A percentile compares a stretch with the other conserved stretches of the same genome.
Conservation (phyloP, 2,113 vertebrate genomes). For the Rhinopithecus roxellana region DNA sequence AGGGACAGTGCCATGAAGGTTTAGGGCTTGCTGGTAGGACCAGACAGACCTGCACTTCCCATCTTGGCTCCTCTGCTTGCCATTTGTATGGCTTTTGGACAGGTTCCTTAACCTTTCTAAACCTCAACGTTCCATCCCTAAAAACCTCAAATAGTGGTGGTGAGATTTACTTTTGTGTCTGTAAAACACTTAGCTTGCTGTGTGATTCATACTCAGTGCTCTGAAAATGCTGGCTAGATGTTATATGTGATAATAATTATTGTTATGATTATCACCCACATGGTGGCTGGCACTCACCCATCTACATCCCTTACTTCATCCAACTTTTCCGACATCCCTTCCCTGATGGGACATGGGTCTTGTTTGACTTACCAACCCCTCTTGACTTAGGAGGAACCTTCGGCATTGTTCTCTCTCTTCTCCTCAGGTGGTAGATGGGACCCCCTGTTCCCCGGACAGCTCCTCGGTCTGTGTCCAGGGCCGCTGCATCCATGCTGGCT, state of each 20-base stretch:
- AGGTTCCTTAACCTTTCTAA: neutral
- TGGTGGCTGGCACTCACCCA: neutral
- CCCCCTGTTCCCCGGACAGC: conserved; percentile 81
- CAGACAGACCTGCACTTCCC: neutral
- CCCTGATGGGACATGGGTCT: neutral
- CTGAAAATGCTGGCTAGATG: neutral
- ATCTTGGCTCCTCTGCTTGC: neutral
- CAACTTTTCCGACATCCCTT: neutral
- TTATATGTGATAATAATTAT: neutral
- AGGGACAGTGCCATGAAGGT: neutral
- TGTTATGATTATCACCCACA: neutral
- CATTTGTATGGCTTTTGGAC: neutral
- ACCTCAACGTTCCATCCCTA: neutral
- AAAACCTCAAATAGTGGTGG: neutral
- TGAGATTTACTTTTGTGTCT: neutral
- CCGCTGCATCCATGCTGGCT: conserved; percentile 83
- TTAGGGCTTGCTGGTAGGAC: neutral
- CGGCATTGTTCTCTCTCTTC: neutral
- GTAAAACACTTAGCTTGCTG: neutral
- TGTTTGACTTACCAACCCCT: neutral
- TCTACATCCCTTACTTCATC: neutral
- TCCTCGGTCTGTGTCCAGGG: conserved; percentile 84
- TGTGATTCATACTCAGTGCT: neutral
- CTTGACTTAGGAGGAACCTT: neutral
- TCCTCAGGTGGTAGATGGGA: conserved; percentile 82